Evolutionary conservation across 2,888 invertebrate genomes (phyloP).

Genomic region (Eucera pruinosa): DNA sequence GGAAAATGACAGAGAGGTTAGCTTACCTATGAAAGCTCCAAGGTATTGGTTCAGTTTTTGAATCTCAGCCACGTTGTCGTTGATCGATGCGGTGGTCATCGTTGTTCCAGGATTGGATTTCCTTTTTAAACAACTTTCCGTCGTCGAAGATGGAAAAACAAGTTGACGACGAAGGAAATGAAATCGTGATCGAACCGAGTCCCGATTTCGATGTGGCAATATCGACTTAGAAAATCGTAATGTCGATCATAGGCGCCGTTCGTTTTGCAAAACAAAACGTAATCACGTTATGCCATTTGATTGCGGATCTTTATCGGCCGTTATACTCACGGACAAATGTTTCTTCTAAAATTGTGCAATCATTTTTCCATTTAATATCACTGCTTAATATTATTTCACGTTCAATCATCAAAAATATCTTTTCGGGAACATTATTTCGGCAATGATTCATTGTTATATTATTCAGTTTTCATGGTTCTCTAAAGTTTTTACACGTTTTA

Average conservation of each 20-base stretch:
- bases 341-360: background rate
- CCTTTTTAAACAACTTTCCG: slow-evolving; percentile 8
- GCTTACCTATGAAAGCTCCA: slow-evolving; percentile 77
- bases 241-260: slow-evolving; percentile 50
- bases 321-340: background rate
- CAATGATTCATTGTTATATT: too few species aligned
- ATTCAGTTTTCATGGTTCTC: too few species aligned
- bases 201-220: slow-evolving; percentile 35
- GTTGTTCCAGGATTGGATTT: background rate
- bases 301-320: slow-evolving; percentile 8
- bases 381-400: too few species aligned
- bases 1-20: slow-evolving; percentile 22
- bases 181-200: slow-evolving; percentile 35
- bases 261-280: slow-evolving; percentile 62
- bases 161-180: slow-evolving; percentile 21
- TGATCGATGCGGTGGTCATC: slow-evolving; percentile 47
- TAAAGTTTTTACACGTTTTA: too few species aligned
- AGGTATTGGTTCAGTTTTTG: slow-evolving; percentile 76
- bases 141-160: slow-evolving; percentile 18
- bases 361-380: background rate
- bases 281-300: slow-evolving; percentile 20
- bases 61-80: slow-evolving; percentile 23
- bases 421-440: too few species aligned
- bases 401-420: too few species aligned
- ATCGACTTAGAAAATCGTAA: slow-evolving; percentile 51